These are phyloP conservation scores for Microtus oregoni DNA, from an alignment of 2,113 vertebrate genomes.

Conservation along the genomic window DNA sequence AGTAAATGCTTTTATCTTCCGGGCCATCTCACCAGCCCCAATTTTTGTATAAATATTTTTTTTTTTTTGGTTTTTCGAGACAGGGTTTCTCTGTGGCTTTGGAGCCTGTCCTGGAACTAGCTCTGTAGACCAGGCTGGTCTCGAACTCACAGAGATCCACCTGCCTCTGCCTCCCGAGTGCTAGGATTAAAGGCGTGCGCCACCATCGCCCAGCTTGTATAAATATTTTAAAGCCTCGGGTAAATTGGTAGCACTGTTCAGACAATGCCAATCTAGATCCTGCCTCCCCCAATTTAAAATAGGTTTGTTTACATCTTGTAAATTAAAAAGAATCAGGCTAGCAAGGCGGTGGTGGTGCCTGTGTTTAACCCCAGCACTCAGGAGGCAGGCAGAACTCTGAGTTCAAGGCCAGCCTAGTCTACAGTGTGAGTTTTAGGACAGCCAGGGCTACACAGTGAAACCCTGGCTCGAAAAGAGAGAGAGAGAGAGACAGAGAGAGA, in stretches of 20 bases:
- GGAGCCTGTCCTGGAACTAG: too few species aligned
- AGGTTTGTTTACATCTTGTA: not conserved
- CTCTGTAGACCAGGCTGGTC: too few species aligned
- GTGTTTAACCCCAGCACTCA: not conserved
- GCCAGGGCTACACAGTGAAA: not conserved
- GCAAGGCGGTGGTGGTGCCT: not conserved
- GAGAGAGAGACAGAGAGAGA: not conserved
- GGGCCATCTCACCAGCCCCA: not conserved
- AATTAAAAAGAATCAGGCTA: not conserved
- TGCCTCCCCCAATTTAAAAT: not conserved
- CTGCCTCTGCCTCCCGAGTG: too few species aligned
- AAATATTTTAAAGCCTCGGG: not conserved
- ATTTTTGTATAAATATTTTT: not conserved
- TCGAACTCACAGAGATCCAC: too few species aligned
- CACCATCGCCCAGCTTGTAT: too few species aligned
- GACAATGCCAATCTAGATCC: not conserved
- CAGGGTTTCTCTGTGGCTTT: too few species aligned
- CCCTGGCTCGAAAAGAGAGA: not conserved
- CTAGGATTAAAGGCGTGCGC: too few species aligned
- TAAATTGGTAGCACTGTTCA: not conserved
- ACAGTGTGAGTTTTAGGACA: not conserved
- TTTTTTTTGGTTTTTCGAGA: too few species aligned
- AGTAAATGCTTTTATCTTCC: not conserved
- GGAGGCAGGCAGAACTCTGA: not conserved
- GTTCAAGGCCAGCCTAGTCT: not conserved